Evolutionary conservation across 1,140 invertebrate species (phyloP).

Genomic region (Paracyclopina nana): DNA sequence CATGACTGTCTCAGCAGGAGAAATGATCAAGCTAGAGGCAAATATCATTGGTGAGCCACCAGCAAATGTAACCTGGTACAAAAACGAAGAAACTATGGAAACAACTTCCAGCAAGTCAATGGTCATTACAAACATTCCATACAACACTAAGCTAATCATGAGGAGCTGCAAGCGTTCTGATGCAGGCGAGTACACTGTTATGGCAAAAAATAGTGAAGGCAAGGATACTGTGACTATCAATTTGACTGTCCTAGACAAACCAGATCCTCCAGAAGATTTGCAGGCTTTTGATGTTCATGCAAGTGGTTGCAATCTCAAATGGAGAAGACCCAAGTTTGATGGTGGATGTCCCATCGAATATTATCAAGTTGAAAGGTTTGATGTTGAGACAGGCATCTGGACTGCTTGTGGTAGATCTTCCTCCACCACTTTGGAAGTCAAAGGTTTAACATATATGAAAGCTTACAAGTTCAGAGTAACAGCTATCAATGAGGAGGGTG

Average conservation of each 20-base stretch:
- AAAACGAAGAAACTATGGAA: slow-evolving; percentile 28
- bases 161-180: slow-evolving; percentile 55
- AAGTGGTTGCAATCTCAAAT: slow-evolving; percentile 66
- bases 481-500: slow-evolving; percentile 87
- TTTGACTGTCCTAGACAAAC: slow-evolving; percentile 79
- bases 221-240: slow-evolving; percentile 70
- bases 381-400: slow-evolving; percentile 81
- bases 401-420: slow-evolving; percentile 62
- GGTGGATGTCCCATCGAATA: slow-evolving; percentile 37
- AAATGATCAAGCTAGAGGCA: slow-evolving; percentile 75
- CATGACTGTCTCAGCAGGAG: slow-evolving; percentile 69
- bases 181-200: slow-evolving; percentile 69
- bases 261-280: slow-evolving; percentile 62
- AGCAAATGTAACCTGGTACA: slow-evolving; percentile 71
- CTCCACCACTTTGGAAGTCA: slow-evolving; percentile 59
- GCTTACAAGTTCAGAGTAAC: slow-evolving; percentile 87
- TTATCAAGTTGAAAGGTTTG: slow-evolving; percentile 55
- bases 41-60: slow-evolving; percentile 76
- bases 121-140: slow-evolving; percentile 59
- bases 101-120: slow-evolving; percentile 37
- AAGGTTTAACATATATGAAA: slow-evolving; percentile 63
- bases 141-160: slow-evolving; percentile 66
- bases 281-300: slow-evolving; percentile 22
- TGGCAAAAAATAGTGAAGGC: slow-evolving; percentile 60
- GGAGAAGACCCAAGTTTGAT: slow-evolving; percentile 78